Base-by-base conservation (phyloP, 2,888 invertebrate genomes). In the Macaria liturata region DNA sequence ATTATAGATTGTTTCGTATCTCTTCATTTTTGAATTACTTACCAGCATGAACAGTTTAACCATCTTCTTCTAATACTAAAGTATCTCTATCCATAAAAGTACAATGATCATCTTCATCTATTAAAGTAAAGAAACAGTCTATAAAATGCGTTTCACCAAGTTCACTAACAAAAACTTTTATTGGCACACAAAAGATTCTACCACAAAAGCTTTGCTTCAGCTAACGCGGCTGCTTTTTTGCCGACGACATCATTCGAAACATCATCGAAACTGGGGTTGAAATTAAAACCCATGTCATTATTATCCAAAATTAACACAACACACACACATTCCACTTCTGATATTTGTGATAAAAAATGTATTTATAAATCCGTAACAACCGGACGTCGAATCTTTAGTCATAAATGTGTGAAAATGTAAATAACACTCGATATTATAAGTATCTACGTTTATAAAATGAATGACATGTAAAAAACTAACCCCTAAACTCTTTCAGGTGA, bases 161-260 rank as follows among this genome's bases (percentile, higher is more conserved):
- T 55, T 69, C 65, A 64, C 66, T 40, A 61, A 63, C 9, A 42
- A 50, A 31, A 32, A 20, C 7, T 39, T 9, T 49, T 39, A 30
- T 57, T 48, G 46, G 49, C 37, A 54, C 58, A 54, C 58, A n/a
- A 54, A 32, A 49, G 48, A 40, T 49, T 54, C 7, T 4, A 59
- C 67, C 68, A 75, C 70, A 54, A 65, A 68, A 72, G 72, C 76
- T 86, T 88, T 75, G 89, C 89, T 90, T 90, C 61, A 65, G 86
- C 89, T 88, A 78, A 85, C 78, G 87, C 86, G 78, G 83, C 80
- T 75, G 88, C 89, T 89, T 89, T 53, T 84, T 83, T 68, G 84
- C 84, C 79, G 78, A 59, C 64, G 68, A 66, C 64, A 51, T 69
- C 75, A 75, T 72, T 60, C 59, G 40, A 46, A 59, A 64, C 49